Evolutionary conservation across 1,140 invertebrate species (phyloP), one percentile per base, ranked within the genome.

Genomic region (Phenacoccus solenopsis): DNA sequence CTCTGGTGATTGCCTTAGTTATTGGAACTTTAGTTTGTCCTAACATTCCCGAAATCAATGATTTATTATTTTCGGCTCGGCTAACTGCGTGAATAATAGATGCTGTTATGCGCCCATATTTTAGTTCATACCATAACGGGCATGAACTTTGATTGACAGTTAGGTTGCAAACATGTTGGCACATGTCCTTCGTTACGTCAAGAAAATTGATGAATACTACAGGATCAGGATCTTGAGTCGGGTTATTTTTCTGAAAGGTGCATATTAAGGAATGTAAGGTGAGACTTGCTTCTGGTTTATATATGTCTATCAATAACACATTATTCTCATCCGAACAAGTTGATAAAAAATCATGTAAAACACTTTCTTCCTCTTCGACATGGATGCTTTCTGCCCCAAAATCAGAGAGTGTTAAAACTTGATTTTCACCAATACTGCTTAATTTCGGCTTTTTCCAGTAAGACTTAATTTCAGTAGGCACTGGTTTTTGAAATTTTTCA

Each of bases 401-500:
- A 59, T 59, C 56, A 9, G 20, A 16, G 4, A 59, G 20, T 20
- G 56, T 59, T 10, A n/a, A 5, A 7, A 59, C 7, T 20, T 22
- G 5, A 20, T 59, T 4, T 9, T 1, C 1, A 2, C 70, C 67
- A 13, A 74, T 28, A 61, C 24, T 3, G 22, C 72, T 57, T 10
- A 74, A 67, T 25, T 20, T 27, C 4, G 73, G 70, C 28, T 74
- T 74, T 70, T 74, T 74, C 73, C 73, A 79, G 32, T 80, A 80
- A 28, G 78, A 80, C 24, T 78, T 70, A 0, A 75, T 73, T 1
- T 72, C 57, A 9, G 78, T 80, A 13, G 74, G 75, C 3, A 78
- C 75, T 9, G 77, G 78, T 38, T 79, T 77, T 72, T 79, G 77
- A 71, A 75, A 79, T n/a, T 77, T 57, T 0, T 78, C 72, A 75